Base-by-base conservation (phyloP, 2,888 invertebrate genomes). In the Agonopterix arenella region DNA sequence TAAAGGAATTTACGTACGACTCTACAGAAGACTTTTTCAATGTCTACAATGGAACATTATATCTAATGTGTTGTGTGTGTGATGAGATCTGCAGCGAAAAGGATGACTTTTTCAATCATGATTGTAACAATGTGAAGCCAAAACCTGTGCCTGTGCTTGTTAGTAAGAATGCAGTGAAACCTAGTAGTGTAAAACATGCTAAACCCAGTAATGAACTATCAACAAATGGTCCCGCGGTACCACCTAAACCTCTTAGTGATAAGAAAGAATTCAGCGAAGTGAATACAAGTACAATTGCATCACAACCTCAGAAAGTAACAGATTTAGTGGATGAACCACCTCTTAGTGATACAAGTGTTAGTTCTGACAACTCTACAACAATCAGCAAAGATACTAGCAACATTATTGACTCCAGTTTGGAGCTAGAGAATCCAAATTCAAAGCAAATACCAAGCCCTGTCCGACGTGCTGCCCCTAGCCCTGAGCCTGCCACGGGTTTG, bases 1-100 rank as follows among this genome's bases (percentile, higher is more conserved):
- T 95, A 47, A 92, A 93, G 62, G 94, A 95, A 64, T 92, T 91
- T 56, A 90, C 91, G 57, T 95, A 92, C 73, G 86, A 91, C 42
- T 92, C 90, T 45, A 91, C 92, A 52, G 92, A 93, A 57, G 93
- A 94, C 55, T 93, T 95, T 70, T 90, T 92, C 58, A 90, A 86
- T 67, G 89, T 90, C 45, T 92, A 93, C 68, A 91, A 90, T 64
- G 93, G 93, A 51, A 92, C 93, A 2, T 92, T 94, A 64, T 95
- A 93, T 77, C 84, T 96, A 55, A 93, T 95, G 88, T 96, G 96
- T 72, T 95, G 95, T 83, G 91, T 90, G 40, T 96, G 96, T 83
- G 94, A 95, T 75, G 92, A 93, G 73, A 92, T 94, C 40, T 96
- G 95, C 76, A 92, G 91, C 57, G 94, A 94, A 69, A 91, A 92